Evolutionary conservation across 2,888 invertebrate genomes (phyloP), one percentile per base, ranked within the genome.

Genomic region (Argyresthia goedartella): DNA sequence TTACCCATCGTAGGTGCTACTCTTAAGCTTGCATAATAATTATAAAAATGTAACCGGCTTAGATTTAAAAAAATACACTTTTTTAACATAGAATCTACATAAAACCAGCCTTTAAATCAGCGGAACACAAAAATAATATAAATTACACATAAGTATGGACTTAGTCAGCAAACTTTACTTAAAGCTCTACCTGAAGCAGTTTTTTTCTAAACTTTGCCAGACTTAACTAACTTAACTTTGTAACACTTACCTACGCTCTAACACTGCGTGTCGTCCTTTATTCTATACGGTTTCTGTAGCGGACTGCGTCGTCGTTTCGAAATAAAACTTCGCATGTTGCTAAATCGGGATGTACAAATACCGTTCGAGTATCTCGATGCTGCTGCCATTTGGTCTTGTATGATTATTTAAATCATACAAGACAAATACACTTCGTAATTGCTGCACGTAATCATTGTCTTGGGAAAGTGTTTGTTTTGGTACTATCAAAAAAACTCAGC

Each of bases 401-500:
- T 48, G 4, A 4, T n/a, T n/a, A n/a, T n/a, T n/a, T n/a, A n/a
- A n/a, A n/a, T n/a, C n/a, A n/a, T n/a, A n/a, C n/a, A n/a, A n/a
- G n/a, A n/a, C n/a, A n/a, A n/a, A n/a, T n/a, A n/a, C n/a, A n/a
- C n/a, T n/a, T n/a, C 13, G 16, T 15, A 47, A 9, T 14, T 36
- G 43, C 11, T 1, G 15, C 35, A 56, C 34, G 48, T 14, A 48
- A 6, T 34, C 33, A 14, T 51, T 48, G 39, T 25, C 43, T 36
- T 14, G n/a, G 43, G 10, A n/a, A 10, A 9, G 14, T 13, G 8
- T 8, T 10, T n/a, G 44, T 34, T 8, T 46, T 16, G 9, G 46
- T 8, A 25, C n/a, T n/a, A n/a, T 49, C 35, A 34, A 49, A 60
- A 54, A 64, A 60, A 9, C 63, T 61, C 1, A 64, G 66, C n/a